Percentiles rank a stretch among this genome's conserved stretches.
phyloP scores from a whole-genome alignment of 2,797 vertebrate species.

The Leucoraja ocellata region DNA sequence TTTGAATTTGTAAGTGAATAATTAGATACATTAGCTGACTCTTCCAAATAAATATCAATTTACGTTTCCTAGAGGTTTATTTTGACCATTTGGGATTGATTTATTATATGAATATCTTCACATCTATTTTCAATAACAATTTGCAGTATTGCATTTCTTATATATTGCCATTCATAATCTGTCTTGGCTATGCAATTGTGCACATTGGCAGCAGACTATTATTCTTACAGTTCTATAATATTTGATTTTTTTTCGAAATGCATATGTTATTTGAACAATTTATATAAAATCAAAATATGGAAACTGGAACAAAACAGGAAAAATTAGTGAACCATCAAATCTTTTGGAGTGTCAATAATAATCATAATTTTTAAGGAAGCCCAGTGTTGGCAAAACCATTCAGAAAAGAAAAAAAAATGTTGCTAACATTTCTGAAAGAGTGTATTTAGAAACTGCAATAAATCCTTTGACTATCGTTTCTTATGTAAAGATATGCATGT shows the following conservation, averaged over 20 bases:
- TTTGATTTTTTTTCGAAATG: too few relatives aligned
- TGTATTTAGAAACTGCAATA: too few relatives aligned
- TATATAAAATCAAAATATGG: not conserved
- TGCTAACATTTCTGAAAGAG: too few relatives aligned
- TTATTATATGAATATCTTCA: slow-evolving; percentile 13
- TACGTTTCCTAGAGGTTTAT: slow-evolving; percentile 17
- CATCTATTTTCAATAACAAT: slow-evolving; percentile 17
- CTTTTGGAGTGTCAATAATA: not conserved
- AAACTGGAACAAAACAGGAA: not conserved
- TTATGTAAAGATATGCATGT: too few relatives aligned
- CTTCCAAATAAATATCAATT: not conserved
- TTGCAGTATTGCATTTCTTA: slow-evolving; percentile 15
- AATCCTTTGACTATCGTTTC: too few relatives aligned
- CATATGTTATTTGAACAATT: not conserved
- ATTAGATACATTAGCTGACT: not conserved
- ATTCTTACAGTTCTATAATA: not conserved
- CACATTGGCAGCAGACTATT: not conserved
- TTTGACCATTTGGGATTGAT: slow-evolving; percentile 2
- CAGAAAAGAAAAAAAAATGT: too few relatives aligned
- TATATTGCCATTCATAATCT: not conserved
- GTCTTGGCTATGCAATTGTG: not conserved
- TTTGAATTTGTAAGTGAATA: slow-evolving; percentile 5
- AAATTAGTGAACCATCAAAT: not conserved
- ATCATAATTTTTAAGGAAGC: not conserved
- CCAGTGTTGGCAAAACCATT: too few relatives aligned